These are phyloP conservation scores for Scaptomyza polygonia DNA, from an alignment of 2,888 invertebrate genomes.

Conservation along the genomic window DNA sequence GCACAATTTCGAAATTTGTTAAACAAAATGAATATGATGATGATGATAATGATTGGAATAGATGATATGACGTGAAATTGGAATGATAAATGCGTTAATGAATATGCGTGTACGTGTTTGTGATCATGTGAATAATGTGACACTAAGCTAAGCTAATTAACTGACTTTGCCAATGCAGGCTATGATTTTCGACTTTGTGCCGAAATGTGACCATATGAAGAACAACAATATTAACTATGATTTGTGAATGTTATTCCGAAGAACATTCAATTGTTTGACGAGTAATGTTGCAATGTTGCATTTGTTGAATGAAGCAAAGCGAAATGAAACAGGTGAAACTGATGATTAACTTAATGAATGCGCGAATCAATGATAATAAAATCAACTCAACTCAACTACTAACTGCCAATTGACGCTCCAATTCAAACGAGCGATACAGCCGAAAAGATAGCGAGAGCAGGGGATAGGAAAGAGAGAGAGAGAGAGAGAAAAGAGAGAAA, in stretches of 20 bases:
- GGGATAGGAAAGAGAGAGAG: neutral
- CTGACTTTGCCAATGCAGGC: slow-evolving; percentile 14
- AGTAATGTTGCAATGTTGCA: slow-evolving; percentile 22
- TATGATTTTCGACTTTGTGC: slow-evolving; percentile 33
- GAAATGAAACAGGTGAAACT: slow-evolving; percentile 40
- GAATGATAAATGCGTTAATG: slow-evolving; percentile 44
- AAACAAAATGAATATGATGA: slow-evolving; percentile 41
- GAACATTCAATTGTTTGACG: neutral
- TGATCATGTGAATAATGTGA: slow-evolving; percentile 39
- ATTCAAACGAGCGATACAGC: slow-evolving; percentile 48
- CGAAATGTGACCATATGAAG: slow-evolving; percentile 14
- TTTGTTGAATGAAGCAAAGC: slow-evolving; percentile 52
- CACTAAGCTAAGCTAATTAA: slow-evolving; percentile 33
- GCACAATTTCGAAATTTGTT: slow-evolving; percentile 73
- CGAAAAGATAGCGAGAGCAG: slow-evolving; percentile 24
- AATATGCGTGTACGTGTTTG: slow-evolving; percentile 46
- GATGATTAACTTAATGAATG: slow-evolving; percentile 46
- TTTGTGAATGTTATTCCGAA: neutral
- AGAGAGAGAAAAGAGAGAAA: slow-evolving; percentile 5
- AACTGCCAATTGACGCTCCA: slow-evolving; percentile 70
- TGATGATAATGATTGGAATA: slow-evolving; percentile 33
- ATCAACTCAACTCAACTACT: slow-evolving; percentile 51
- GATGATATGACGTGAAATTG: slow-evolving; percentile 34
- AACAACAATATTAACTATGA: no score
- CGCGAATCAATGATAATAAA: slow-evolving; percentile 59